These are phyloP conservation scores for Calliphora vicina DNA, from an alignment of 1,140 invertebrate species.

Conservation along the genomic window DNA sequence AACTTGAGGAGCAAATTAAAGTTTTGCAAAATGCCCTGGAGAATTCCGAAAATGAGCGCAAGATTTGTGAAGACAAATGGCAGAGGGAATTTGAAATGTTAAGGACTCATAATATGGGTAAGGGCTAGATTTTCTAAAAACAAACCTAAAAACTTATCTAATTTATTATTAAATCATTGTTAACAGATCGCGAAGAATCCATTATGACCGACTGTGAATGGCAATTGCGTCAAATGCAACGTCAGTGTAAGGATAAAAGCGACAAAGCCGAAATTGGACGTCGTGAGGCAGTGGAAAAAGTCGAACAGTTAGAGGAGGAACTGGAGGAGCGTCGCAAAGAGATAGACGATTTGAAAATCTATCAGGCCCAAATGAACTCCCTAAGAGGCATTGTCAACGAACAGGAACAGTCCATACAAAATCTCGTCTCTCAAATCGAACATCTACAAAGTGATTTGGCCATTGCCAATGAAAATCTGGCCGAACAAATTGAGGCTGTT, in stretches of 20 bases:
- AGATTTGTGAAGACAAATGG: slow-evolving; percentile 68
- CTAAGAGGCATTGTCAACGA: slow-evolving; percentile 69
- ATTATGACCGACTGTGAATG: slow-evolving; percentile 75
- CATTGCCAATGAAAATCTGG: slow-evolving; percentile 66
- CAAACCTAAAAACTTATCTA: too few species aligned
- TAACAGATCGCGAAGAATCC: slow-evolving; percentile 69
- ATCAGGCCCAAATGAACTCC: slow-evolving; percentile 69
- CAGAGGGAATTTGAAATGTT: slow-evolving; percentile 72
- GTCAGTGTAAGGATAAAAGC: slow-evolving; percentile 69
- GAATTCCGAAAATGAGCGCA: slow-evolving; percentile 68
- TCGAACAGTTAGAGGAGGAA: slow-evolving; percentile 64
- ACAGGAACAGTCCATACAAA: slow-evolving; percentile 67
- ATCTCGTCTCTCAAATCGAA: slow-evolving; percentile 68
- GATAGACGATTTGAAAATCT: slow-evolving; percentile 66
- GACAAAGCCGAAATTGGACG: slow-evolving; percentile 67
- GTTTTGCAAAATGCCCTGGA: slow-evolving; percentile 69
- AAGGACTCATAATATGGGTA: slow-evolving; percentile 63
- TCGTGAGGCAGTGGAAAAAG: slow-evolving; percentile 65
- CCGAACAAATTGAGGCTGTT: slow-evolving; percentile 67
- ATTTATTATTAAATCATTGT: background rate
- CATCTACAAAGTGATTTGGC: slow-evolving; percentile 64
- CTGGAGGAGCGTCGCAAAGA: slow-evolving; percentile 63
- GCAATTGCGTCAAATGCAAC: slow-evolving; percentile 73
- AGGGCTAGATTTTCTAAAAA: background rate
- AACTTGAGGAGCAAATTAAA: slow-evolving; percentile 64